Evolutionary conservation across 2,113 vertebrate genomes (phyloP), one percentile per base, ranked within the genome.

Genomic region (Atherinomorus stipes): DNA sequence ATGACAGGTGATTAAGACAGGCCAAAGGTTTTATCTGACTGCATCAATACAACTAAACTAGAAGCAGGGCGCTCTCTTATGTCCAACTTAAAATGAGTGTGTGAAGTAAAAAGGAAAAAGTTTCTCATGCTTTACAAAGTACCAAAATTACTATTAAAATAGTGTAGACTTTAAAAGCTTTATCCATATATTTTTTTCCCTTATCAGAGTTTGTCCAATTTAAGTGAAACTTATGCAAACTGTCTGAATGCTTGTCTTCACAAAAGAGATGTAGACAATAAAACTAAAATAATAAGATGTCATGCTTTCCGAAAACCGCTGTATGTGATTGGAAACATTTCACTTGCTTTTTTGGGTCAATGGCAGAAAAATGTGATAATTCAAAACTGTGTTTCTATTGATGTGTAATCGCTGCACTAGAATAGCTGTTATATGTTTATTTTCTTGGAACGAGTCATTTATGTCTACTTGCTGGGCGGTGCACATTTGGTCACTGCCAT

Each of bases 1-100:
- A 62, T 44, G 54, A 72, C 59, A 66, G 70, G 76, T 84, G 74
- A 88, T 86, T 83, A 88, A 78, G 74, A 76, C 16, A 4, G 74
- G 80, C 72, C 74, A 77, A 78, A 85, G 79, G 79, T 76, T 77
- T 81, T 63, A 72, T 56, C 75, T 66, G 54, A 28, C 38, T 5
- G 3, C 16, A 63, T 71, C 58, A 34, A 10, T 31, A 42, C 71
- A 66, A 49, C 25, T 28, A n/a, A 57, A 62, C 50, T 11, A 22
- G 11, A 65, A 8, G 9, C 59, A 47, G 4, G 53, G 40, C 1
- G 2, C 10, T 23, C 19, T 31, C 23, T 44, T 25, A 26, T 25
- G 16, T 44, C 12, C 22, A 28, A 21, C 9, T 13, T 26, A 56
- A 78, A 65, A 63, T 16, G 45, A 74, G 40, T 11, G 19, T 40